Base-by-base conservation (phyloP, 2,113 vertebrate species). In the Gymnogyps californianus region DNA sequence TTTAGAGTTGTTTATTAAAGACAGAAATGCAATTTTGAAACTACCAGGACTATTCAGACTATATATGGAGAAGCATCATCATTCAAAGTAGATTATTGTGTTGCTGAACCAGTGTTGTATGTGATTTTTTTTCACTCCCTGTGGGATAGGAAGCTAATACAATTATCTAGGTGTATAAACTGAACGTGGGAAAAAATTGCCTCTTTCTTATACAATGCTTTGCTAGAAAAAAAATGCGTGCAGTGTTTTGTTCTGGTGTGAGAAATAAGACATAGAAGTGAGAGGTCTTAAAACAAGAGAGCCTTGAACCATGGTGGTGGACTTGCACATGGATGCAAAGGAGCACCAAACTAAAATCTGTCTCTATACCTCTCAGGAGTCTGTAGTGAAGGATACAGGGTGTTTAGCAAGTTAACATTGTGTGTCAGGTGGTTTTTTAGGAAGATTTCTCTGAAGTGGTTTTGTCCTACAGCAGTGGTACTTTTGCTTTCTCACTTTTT, bases 171-270 rank as follows among this genome's bases (percentile, higher is more conserved):
- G 24, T 65, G 44, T 76, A 59, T 47, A 38, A 89, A 51, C 21
- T 42, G 38, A 61, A 66, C 42, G 59, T 28, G 14, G 49, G 49
- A 65, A 69, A 69, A 65, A 80, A 52, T 51, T 10, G 44, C 7
- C 6, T 71, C 20, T 49, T 70, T 57, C 44, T n/a, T 42, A 12
- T 17, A 42, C 26, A 2, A 1, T 51, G 9, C 10, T 82, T 47
- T 89, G 4, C 22, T 59, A 17, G 16, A 7, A 4, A 28, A 38
- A 64, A n/a, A n/a, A 19, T 5, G 5, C 0, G 0, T 46, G 16
- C 2, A 17, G 6, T n/a, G 28, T 72, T 72, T 69, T 81, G 9
- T 81, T 44, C 40, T 46, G 28, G 21, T 64, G 17, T 46, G 44
- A 32, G 38, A 78, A 78, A 31, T 38, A 40, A 78, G 28, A 16